Evolutionary conservation across 2,797 vertebrate genomes (phyloP), one percentile per base, ranked within the genome.

Genomic region (Catharus ustulatus): DNA sequence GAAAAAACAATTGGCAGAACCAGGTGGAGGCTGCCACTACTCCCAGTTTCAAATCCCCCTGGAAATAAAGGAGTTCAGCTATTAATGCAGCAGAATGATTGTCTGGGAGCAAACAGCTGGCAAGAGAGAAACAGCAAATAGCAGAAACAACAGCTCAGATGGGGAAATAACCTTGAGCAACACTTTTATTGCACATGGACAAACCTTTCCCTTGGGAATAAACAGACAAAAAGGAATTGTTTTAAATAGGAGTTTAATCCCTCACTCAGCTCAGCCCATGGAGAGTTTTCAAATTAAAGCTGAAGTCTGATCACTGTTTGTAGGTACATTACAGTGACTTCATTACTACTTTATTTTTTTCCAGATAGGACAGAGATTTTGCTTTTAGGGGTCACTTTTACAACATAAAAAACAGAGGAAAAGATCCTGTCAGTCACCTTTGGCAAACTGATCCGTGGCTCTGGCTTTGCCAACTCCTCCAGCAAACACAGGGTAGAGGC

Each of bases 401-500:
- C 49, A 85, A 66, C 26, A 54, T 9, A 40, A 71, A 89, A 83
- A 62, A 32, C 38, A 74, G 3, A 2, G 30, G 23, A 22, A 58
- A 90, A 80, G 51, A 40, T 42, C 29, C 71, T 29, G 3, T 8
- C 30, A 46, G 52, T 96, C 97, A 99, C 99, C 98, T 98, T 81
- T 97, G 45, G 97, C 88, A 85, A 97, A 98, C 14, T 96, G 95
- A 67, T 97, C 95, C 10, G 97, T 97, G 54, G 76, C 75, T 93
- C 91, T 81, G 4, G 98, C 97, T 90, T 98, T 98, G 49, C 98
- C 99, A 92, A 99, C 98, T 94, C 98, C 98, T 94, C 98, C 98
- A 75, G 94, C 89, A 98, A 99, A 99, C 96, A 99, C 95, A 15
- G 99, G 98, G 79, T 98, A 98, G 94, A 99, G 95, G 95, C 97